Percentiles rank a stretch among this genome's conserved stretches.
These are phyloP conservation scores for Chromoteleia sp. DNA, from an alignment of 2,888 invertebrate species.

Conservation along the genomic window DNA sequence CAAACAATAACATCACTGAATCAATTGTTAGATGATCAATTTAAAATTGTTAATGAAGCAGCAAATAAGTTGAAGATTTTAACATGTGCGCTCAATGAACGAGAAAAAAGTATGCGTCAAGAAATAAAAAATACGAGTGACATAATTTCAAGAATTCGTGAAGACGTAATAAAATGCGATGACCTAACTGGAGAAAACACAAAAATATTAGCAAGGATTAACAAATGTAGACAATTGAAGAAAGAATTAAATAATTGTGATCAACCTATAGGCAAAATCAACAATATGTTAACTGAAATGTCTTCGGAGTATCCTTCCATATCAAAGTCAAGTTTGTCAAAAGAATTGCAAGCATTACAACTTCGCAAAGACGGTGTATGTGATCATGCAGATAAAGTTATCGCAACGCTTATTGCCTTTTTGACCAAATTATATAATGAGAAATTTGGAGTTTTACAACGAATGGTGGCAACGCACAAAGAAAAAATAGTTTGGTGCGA, in stretches of 20 bases:
- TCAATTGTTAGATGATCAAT: conserved; percentile 90
- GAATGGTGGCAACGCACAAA: conserved; percentile 91
- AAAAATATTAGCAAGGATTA: conserved; percentile 92
- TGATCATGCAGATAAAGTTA: conserved; percentile 92
- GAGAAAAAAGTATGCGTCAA: conserved; percentile 90
- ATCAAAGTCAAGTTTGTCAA: conserved; percentile 91
- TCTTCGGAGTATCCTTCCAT: conserved; percentile 91
- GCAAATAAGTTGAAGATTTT: conserved; percentile 91
- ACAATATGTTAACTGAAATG: conserved; percentile 89
- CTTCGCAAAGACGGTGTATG: conserved; percentile 93
- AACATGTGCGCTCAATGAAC: conserved; percentile 90
- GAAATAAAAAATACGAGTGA: conserved; percentile 90
- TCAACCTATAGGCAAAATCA: conserved; percentile 89
- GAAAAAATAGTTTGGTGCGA: conserved; percentile 97
- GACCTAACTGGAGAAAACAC: conserved; percentile 95
- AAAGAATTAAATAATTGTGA: conserved; percentile 89
- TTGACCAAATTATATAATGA: conserved; percentile 95
- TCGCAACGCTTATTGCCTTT: conserved; percentile 90
- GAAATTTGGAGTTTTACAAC: conserved; percentile 92
- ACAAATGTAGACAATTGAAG: conserved; percentile 90
- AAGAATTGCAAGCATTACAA: conserved; percentile 93
- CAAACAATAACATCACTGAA: conserved; percentile 89
- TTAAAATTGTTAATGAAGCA: conserved; percentile 89
- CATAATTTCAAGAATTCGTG: conserved; percentile 90
- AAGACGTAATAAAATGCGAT: conserved; percentile 94